Base-by-base conservation (phyloP, 2,113 vertebrate genomes). In the Mormyrus lacerda region DNA sequence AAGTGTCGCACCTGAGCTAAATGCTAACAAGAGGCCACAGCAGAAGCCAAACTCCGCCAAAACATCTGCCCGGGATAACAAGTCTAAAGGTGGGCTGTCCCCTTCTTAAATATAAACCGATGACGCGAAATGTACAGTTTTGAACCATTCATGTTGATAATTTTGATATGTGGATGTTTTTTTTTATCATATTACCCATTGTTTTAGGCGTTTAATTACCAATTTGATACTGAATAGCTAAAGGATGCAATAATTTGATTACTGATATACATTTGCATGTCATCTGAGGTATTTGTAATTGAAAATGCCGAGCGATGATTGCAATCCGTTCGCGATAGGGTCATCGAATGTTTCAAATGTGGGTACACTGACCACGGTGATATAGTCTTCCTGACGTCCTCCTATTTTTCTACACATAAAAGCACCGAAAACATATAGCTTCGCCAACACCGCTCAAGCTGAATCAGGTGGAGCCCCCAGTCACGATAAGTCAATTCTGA, bases 401-500 rank as follows among this genome's bases (percentile, higher is more conserved):
- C 42, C 17, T 42, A 3, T 79, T 47, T 27, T 27, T 91, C 21
- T 55, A 48, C 69, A 79, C 47, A 51, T 92, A 88, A 65, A 94
- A 99, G 98, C 96, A 93, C 98, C 98, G 0, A 99, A 98, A 95
- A 99, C 97, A 13, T 99, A 99, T 93, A 98, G 97, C 94, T 97
- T 99, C 4, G 69, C 92, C 84, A 94, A 93, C 93, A 95, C 95
- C 88, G 95, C 96, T 44, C 90, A 97, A 90, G 93, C 94, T 58
- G 98, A 98, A 92, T 94, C 95, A 15, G 90, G 93, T 87, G 94
- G 94, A 84, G 94, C 95, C 87, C 93, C 95, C 90, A 96, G 91
- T 92, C 88, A 95, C 42, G 97, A 99, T 95, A 98, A 97, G 92
- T 98, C 98, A 35, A 92, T 99, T 92, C 97, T 98, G 83, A 99